These are phyloP conservation scores for Sycon ciliatum DNA, from an alignment of 37 sponge, comb jelly and placozoan genomes.

Conservation along the genomic window DNA sequence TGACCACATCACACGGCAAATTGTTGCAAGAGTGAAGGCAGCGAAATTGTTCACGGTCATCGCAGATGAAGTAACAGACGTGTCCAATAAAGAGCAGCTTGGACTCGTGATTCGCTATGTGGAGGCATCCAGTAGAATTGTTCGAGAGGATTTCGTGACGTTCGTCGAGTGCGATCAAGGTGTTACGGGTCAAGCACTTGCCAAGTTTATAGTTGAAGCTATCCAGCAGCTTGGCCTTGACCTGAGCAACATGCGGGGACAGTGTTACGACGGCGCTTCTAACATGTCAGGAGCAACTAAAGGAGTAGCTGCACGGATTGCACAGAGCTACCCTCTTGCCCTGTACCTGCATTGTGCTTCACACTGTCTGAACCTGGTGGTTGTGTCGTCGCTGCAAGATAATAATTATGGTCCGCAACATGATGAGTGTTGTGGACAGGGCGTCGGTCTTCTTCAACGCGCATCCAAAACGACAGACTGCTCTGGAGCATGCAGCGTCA, in stretches of 20 bases:
- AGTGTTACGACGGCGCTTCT: not conserved
- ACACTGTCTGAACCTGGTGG: constrained; percentile 38
- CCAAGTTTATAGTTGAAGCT: not conserved
- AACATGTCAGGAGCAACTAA: not conserved
- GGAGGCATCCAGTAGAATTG: no score
- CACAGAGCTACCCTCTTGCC: not conserved
- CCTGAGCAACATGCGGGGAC: not conserved
- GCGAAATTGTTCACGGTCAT: constrained; percentile 38
- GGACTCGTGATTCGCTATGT: no score
- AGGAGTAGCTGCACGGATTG: not conserved
- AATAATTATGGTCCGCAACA: no score
- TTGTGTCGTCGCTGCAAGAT: no score
- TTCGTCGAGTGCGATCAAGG: no score
- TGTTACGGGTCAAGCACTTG: no score
- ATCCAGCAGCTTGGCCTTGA: not conserved
- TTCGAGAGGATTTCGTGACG: no score
- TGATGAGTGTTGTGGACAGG: no score
- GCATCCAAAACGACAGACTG: constrained; percentile 33
- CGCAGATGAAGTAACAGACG: constrained; percentile 45
- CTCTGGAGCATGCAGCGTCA: constrained; percentile 25
- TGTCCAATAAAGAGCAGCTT: no score
- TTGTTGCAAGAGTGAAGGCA: no score
- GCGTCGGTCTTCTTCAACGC: constrained; percentile 27
- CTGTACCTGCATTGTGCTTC: constrained; percentile 20
- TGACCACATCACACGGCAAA: no score